phyloP scores from a whole-genome alignment of 1,140 invertebrate species.

The Panulirus ornatus region DNA sequence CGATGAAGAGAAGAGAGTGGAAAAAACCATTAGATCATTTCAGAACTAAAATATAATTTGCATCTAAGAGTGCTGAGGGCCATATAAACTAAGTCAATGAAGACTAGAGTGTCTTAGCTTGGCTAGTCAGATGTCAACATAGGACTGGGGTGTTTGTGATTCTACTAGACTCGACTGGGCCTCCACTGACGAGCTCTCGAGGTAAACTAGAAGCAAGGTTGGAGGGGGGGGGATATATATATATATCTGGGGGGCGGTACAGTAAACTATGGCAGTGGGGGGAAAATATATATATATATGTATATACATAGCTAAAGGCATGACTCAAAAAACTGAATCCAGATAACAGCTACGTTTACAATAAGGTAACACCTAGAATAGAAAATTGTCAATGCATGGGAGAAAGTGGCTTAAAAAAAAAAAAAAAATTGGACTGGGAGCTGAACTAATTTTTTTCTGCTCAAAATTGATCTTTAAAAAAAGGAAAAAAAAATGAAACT shows the following conservation, averaged over 20 bases:
- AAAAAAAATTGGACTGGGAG: background rate
- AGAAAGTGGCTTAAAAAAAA: background rate
- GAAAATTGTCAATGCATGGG: background rate
- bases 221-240: background rate
- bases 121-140: background rate
- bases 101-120: background rate
- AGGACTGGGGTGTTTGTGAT: background rate
- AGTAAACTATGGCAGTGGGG: too few species aligned
- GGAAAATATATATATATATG: background rate
- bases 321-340: background rate
- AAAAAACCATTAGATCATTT: constrained; percentile 63
- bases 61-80: constrained; percentile 1
- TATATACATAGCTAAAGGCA: background rate
- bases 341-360: background rate
- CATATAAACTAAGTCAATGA: background rate
- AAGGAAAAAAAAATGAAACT: background rate
- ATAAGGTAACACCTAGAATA: background rate
- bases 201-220: constrained; percentile 12
- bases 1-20: constrained; percentile 63
- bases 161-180: background rate
- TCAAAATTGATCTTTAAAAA: too few species aligned
- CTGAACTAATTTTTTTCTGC: background rate
- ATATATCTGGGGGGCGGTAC: too few species aligned
- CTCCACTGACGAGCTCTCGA: background rate
- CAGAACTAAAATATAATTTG: constrained; percentile 26